A percentile compares a stretch with the other conserved stretches of the same genome.
phyloP scores from a whole-genome alignment of 2,113 vertebrate genomes.

The Ciconia stormi region DNA sequence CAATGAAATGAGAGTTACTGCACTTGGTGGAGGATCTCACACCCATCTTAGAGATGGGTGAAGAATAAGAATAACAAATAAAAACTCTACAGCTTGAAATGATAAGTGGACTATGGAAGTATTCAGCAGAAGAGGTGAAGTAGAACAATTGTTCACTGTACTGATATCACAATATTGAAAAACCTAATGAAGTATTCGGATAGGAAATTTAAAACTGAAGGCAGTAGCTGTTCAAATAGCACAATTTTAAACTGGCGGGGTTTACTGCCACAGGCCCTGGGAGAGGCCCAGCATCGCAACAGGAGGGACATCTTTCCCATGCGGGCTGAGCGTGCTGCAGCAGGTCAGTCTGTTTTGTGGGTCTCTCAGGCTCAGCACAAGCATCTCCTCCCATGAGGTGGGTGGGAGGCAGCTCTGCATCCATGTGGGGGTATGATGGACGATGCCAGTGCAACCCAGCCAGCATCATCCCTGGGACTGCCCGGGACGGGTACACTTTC shows the following conservation, averaged over 20 bases:
- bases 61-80: not conserved
- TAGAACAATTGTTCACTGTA: not conserved
- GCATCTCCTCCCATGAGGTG: not conserved
- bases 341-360: not conserved
- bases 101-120: not conserved
- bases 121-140: not conserved
- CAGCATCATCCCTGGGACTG: too few relatives aligned
- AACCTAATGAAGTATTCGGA: not conserved
- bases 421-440: too few relatives aligned
- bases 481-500: fast-evolving
- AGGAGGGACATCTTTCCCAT: not conserved
- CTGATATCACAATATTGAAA: not conserved
- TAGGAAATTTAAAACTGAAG: not conserved
- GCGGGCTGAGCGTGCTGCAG: not conserved
- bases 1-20: not conserved
- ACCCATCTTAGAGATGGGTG: not conserved
- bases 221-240: not conserved
- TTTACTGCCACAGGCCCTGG: not conserved
- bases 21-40: not conserved
- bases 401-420: not conserved
- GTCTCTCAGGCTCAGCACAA: not conserved
- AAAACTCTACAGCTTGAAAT: not conserved
- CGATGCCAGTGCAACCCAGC: not conserved
- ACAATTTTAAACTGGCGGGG: not conserved
- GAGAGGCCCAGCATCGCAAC: too few relatives aligned